Conservation (phyloP, 2,797 vertebrate species). For the Coendou prehensilis region DNA sequence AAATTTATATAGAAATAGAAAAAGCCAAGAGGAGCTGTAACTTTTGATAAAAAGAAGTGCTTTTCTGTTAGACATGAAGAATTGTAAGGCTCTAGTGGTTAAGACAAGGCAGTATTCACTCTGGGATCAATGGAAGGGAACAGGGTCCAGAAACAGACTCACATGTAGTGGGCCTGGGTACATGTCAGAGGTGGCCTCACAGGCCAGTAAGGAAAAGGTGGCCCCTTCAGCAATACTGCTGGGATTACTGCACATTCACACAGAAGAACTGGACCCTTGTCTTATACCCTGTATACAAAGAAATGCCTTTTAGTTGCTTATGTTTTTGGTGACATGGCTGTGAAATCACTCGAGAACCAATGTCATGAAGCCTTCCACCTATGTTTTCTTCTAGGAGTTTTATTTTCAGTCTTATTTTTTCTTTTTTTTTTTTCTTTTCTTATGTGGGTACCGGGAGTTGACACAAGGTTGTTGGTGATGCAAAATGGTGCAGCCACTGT, state of each 20-base stretch:
- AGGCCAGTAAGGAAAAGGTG: background rate
- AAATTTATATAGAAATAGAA: constrained; percentile 11
- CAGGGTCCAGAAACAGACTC: background rate
- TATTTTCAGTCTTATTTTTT: background rate
- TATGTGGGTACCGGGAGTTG: too few relatives aligned
- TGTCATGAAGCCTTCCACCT: background rate
- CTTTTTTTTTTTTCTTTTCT: too few relatives aligned
- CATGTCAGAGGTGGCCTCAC: background rate
- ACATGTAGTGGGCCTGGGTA: background rate
- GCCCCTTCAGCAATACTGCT: background rate
- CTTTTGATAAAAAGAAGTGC: background rate
- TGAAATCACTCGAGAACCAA: background rate
- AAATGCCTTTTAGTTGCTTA: background rate
- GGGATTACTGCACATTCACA: background rate
- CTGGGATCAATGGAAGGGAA: background rate
- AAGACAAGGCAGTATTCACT: background rate
- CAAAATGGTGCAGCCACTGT: background rate
- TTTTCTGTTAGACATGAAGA: background rate
- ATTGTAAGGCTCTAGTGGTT: background rate
- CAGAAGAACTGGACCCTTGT: background rate
- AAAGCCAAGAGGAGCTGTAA: background rate
- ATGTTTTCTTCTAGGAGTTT: background rate
- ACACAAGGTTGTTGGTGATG: background rate
- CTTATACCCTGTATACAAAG: background rate
- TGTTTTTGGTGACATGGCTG: background rate